Evolutionary conservation across 2,888 invertebrate genomes (phyloP).

Genomic region (Tubiluchus corallicola): DNA sequence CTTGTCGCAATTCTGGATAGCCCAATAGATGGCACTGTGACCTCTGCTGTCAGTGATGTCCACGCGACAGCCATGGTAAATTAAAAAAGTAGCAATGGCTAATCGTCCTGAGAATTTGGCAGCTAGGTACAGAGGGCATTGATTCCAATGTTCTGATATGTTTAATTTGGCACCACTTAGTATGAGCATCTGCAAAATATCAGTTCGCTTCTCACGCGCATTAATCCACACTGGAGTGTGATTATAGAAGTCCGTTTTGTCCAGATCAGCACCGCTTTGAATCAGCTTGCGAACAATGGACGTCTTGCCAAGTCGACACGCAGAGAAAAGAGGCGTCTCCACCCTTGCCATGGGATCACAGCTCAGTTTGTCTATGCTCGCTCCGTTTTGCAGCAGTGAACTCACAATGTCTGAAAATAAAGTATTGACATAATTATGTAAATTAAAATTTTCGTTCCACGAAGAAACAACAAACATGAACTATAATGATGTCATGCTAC

Average conservation of each 20-base stretch:
- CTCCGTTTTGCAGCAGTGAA: constrained; percentile 23
- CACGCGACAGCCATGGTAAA: constrained; percentile 13
- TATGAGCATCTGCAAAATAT: constrained; percentile 14
- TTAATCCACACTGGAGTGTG: constrained; percentile 22
- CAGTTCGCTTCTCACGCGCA: constrained; percentile 11
- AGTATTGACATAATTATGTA: too few relatives aligned
- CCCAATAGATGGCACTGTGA: constrained; percentile 14
- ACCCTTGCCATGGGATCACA: constrained; percentile 24
- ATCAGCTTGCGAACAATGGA: constrained; percentile 23
- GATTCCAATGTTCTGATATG: constrained; percentile 12
- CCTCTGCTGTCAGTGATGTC: constrained; percentile 14
- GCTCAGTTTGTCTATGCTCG: constrained; percentile 25
- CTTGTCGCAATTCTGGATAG: constrained; percentile 12
- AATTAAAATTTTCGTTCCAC: too few relatives aligned
- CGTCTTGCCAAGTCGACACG: constrained; percentile 26
- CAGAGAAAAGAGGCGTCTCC: constrained; percentile 28
- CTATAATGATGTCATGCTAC: too few relatives aligned
- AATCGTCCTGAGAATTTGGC: constrained; percentile 14
- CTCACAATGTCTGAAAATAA: constrained; percentile 21
- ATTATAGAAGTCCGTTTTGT: constrained; percentile 23
- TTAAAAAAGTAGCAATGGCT: constrained; percentile 13
- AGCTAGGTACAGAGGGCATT: constrained; percentile 17
- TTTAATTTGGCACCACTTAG: constrained; percentile 13
- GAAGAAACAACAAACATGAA: too few relatives aligned
- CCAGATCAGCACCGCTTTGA: constrained; percentile 23